Base-by-base conservation (phyloP, 2,888 invertebrate species). In the Troides aeacus region DNA sequence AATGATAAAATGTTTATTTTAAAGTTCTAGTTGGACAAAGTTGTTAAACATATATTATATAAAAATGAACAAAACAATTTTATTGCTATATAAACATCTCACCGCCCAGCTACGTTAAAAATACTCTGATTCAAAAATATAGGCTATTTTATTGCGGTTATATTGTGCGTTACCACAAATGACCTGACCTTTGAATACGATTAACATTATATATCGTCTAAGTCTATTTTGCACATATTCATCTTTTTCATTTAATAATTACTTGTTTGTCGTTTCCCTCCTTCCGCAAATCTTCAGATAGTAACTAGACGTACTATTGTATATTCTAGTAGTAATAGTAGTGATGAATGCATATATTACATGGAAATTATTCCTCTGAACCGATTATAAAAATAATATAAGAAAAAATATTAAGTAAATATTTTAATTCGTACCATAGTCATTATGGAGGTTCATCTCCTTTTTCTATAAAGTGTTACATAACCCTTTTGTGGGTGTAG, bases 151-250 rank as follows among this genome's bases (percentile, higher is more conserved):
- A 30, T 30, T 30, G 30, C 30, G 30, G 23, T 65, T 65, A 65
- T 59, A 59, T 65, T 65, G 59, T 42, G 6, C 46, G 24, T 66
- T 30, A 53, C 53, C 50, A 58, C 39, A 10, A 60, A 60, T 46
- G 66, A 66, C 50, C 30, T 65, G 60, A 66, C 42, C 12, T 15
- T 62, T 7, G 50, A 62, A 62, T 50, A 23, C 23, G 0, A 1
- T 53, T 2, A 30, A n/a, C 5, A 53, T 53, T 53, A 53, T 15
- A 17, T 53, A 53, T 1, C 15, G 10, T 53, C 15, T 15, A n/a
- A 53, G 30, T 3, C 30, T 4, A 3, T 30, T 30, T 3, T 30
- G 3, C 5, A 30, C 30, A 30, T 3, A 3, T 3, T 30, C 30
- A 30, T 30, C 30, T 30, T 30, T 39, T 39, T 39, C 39, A 39